phyloP scores from a whole-genome alignment of 1,140 invertebrate species.

The Phortica variegata region DNA sequence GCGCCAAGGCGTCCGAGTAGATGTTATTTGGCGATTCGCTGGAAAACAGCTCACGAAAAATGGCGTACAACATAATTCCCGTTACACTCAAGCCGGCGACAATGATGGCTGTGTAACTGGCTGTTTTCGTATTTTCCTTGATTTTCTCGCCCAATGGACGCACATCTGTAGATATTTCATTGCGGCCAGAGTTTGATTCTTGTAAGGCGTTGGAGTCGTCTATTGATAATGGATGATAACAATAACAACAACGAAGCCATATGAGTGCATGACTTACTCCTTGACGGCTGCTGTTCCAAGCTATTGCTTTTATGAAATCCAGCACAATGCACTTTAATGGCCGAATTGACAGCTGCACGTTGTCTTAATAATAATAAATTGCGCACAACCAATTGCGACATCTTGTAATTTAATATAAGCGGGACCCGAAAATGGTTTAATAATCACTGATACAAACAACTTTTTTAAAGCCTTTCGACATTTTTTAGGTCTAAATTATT shows the following conservation, averaged over 20 bases:
- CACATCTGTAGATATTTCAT: conserved; percentile 62
- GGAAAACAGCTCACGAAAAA: conserved; percentile 85
- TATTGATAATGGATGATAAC: neutral
- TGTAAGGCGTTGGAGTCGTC: conserved; percentile 20
- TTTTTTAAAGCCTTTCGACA: conserved; percentile 13
- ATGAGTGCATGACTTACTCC: neutral
- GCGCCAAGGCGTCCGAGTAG: conserved; percentile 75
- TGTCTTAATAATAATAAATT: conserved; percentile 27
- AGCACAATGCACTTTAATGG: conserved; percentile 24
- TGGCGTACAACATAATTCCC: conserved; percentile 75
- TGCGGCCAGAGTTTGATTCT: conserved; percentile 17
- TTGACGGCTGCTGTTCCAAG: conserved; percentile 16
- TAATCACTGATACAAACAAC: conserved; percentile 17
- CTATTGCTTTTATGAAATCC: conserved; percentile 18
- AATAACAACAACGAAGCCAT: neutral
- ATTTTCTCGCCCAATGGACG: conserved; percentile 71
- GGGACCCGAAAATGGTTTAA: neutral
- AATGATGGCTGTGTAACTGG: conserved; percentile 79
- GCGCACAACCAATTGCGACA: conserved; percentile 36
- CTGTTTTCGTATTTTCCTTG: conserved; percentile 84
- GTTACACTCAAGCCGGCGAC: conserved; percentile 75
- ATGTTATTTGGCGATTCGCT: conserved; percentile 81
- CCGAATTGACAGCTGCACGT: conserved; percentile 6
- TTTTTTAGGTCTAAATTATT: too few relatives aligned
- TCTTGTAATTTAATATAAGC: conserved; percentile 8